These are phyloP conservation scores for Ectemnius cavifrons DNA, from an alignment of 2,888 invertebrate genomes.

Conservation along the genomic window DNA sequence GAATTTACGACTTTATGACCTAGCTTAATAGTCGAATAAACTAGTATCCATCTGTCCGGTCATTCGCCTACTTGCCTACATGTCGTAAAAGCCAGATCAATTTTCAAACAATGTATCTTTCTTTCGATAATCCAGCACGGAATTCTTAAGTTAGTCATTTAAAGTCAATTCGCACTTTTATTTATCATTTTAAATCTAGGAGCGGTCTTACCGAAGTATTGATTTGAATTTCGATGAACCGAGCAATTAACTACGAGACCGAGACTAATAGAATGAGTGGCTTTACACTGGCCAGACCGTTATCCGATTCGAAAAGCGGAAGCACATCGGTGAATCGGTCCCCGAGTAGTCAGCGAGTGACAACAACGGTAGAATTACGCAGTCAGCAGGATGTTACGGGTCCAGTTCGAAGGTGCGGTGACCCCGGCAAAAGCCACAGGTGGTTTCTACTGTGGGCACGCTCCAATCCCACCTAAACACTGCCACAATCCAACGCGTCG, in stretches of 20 bases:
- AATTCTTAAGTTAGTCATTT: too few relatives aligned
- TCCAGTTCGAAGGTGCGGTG: slow-evolving; percentile 39
- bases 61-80: not conserved
- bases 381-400: slow-evolving; percentile 31
- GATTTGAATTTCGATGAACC: not conserved
- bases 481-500: not conserved
- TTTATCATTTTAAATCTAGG: too few relatives aligned
- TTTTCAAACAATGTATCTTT: too few relatives aligned
- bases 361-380: slow-evolving; percentile 47
- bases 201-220: too few relatives aligned
- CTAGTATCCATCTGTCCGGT: not conserved
- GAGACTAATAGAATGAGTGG: too few relatives aligned
- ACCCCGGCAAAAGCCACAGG: slow-evolving; percentile 30
- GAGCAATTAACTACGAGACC: too few relatives aligned
- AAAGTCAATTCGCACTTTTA: too few relatives aligned
- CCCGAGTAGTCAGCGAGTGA: too few relatives aligned
- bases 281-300: too few relatives aligned
- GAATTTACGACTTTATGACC: not conserved
- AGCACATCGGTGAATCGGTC: not conserved
- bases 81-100: too few relatives aligned
- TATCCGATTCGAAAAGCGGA: not conserved
- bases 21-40: not conserved
- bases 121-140: too few relatives aligned
- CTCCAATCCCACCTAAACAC: slow-evolving; percentile 5
- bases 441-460: not conserved